These are phyloP conservation scores for Oncorhynchus mykiss DNA, from an alignment of 2,113 vertebrate genomes.

Conservation along the genomic window DNA sequence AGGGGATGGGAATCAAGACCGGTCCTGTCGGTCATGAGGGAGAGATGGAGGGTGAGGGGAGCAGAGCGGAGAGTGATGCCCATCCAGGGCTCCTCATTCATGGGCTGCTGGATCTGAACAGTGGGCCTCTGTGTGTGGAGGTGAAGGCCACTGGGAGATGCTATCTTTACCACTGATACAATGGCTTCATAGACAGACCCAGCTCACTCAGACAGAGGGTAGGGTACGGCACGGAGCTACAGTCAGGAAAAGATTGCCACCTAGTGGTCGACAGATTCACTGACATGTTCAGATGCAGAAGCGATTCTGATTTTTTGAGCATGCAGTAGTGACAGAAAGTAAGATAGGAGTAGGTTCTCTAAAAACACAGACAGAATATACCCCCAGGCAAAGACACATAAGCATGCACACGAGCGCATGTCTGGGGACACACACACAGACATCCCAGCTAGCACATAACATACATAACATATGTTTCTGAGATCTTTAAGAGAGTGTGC, in stretches of 20 bases:
- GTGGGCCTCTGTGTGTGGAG: slow-evolving; percentile 21
- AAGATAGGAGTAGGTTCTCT: neutral
- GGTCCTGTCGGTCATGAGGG: neutral
- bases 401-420: neutral
- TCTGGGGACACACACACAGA: neutral
- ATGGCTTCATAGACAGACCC: slow-evolving; percentile 17
- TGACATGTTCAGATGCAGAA: neutral
- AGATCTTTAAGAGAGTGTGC: too few species aligned
- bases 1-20: neutral
- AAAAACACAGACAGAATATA: neutral
- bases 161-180: slow-evolving; percentile 33
- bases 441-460: too few species aligned
- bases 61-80: neutral
- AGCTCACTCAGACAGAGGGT: neutral
- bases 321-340: neutral
- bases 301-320: neutral
- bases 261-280: slow-evolving; percentile 10
- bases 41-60: neutral
- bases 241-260: slow-evolving; percentile 22
- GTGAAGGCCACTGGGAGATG: slow-evolving; percentile 23
- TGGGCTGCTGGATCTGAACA: slow-evolving; percentile 24
- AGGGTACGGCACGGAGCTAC: neutral
- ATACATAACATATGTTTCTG: too few species aligned
- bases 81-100: slow-evolving; percentile 4
- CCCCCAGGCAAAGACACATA: neutral